Base-by-base conservation (phyloP, 1,140 invertebrate genomes). In the Papilio polytes region DNA sequence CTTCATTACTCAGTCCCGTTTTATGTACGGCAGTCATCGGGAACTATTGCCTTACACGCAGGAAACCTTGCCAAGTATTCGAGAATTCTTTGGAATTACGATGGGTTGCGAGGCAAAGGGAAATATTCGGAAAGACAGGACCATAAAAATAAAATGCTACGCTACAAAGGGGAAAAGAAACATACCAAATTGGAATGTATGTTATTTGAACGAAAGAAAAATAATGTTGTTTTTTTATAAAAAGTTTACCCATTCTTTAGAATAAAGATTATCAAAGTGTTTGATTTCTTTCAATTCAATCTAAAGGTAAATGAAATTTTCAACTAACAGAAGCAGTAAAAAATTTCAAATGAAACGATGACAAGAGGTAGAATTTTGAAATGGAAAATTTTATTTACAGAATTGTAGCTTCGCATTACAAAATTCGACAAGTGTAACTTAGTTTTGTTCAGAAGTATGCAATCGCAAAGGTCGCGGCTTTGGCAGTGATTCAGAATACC, bases 141-240 rank as follows among this genome's bases (percentile, higher is more conserved):
- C 84, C 81, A 88, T 93, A 90, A 92, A 92, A 93, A 90, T 91
- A 90, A 92, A 92, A 91, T 83, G 86, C 85, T 66, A 10, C 81
- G 80, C 84, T 85, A 89, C 85, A 87, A 82, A 83, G 83, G 82
- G 82, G 82, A 81, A 85, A 78, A 86, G 84, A 87, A 86, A 90
- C 91, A 90, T 85, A 82, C 84, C 83, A 84, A 90, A 88, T 87
- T 82, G 84, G 84, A 89, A 89, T 88, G 87, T 83, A 81, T 85
- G 83, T 82, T 83, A 86, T 80, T 83, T 59, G 73, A 76, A 70
- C 73, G 82, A 83, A 84, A 82, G 81, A 79, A 84, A 83, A 76
- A n/a, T n/a, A 74, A 74, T 20, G 22, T 15, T 10, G 10, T 77
- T 44, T 77, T 13, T 13, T 36, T 22, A 63, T 63, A 63, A 70